A percentile compares a stretch with the other conserved stretches of the same genome.
These are phyloP conservation scores for Chelonus formosanus DNA, from an alignment of 2,888 invertebrate genomes.

Conservation along the genomic window DNA sequence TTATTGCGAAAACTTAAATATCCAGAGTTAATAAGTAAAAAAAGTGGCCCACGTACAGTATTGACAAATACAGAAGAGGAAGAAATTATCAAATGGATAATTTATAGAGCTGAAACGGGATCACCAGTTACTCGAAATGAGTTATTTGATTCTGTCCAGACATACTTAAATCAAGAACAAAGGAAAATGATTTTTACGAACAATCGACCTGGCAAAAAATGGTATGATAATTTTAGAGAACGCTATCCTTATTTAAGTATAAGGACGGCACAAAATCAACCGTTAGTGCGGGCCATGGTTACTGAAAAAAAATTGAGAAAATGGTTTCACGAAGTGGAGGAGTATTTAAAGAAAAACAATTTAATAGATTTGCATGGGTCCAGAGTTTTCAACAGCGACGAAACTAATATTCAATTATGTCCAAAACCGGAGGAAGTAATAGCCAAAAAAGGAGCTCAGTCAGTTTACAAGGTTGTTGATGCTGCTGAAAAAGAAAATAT, in stretches of 20 bases:
- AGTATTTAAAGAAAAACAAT: conserved; percentile 2
- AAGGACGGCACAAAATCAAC: conserved; percentile 43
- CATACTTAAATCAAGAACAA: conserved; percentile 31
- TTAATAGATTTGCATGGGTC: conserved; percentile 9
- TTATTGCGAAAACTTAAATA: too few relatives aligned
- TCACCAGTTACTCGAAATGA: conserved; percentile 36
- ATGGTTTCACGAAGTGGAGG: conserved; percentile 18
- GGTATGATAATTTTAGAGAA: conserved; percentile 43
- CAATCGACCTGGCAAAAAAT: conserved; percentile 46
- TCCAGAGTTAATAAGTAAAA: too few relatives aligned
- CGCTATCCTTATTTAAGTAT: conserved; percentile 42
- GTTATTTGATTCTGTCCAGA: conserved; percentile 34
- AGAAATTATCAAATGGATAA: conserved; percentile 34
- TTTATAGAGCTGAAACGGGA: conserved; percentile 30
- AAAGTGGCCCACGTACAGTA: neutral
- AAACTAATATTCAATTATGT: conserved; percentile 17
- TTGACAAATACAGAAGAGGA: conserved; percentile 32
- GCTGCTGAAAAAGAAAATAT: conserved; percentile 28
- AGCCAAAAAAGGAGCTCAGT: conserved; percentile 15
- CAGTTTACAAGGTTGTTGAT: conserved; percentile 29
- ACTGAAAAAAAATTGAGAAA: conserved; percentile 22
- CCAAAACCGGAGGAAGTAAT: conserved; percentile 20
- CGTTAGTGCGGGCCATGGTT: conserved; percentile 14
- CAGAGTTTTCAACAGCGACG: conserved; percentile 25
- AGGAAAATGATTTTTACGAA: conserved; percentile 40